These are phyloP conservation scores for Lepus oiostolus DNA, from an alignment of 2,797 vertebrate genomes.

Conservation along the genomic window DNA sequence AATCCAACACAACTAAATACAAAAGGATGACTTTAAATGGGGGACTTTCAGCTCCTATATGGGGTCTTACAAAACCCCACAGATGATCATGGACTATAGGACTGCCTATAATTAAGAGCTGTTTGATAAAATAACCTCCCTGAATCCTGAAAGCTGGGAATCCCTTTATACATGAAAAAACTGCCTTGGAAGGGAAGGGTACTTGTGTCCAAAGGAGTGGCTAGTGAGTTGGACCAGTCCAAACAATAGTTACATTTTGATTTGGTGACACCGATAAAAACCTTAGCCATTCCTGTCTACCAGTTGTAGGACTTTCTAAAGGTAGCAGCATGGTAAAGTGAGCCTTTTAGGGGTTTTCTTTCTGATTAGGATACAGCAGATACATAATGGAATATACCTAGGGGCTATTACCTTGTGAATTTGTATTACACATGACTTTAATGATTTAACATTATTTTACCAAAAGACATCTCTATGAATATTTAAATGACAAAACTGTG, in stretches of 20 bases:
- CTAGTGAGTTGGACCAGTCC: background rate
- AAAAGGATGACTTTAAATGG: background rate
- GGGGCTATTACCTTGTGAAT: background rate
- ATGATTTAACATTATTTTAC: background rate
- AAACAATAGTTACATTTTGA: background rate
- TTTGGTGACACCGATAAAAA: background rate
- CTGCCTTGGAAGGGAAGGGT: background rate
- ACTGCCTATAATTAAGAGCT: background rate
- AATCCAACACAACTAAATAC: background rate
- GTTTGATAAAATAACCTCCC: background rate
- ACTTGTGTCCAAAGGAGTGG: background rate
- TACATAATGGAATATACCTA: background rate
- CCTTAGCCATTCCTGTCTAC: background rate
- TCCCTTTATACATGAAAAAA: background rate
- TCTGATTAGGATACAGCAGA: background rate
- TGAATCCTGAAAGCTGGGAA: background rate
- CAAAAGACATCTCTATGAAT: background rate
- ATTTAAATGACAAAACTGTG: conserved; percentile 11
- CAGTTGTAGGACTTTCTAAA: background rate
- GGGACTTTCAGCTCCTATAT: background rate
- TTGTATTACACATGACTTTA: background rate
- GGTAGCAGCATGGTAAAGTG: background rate
- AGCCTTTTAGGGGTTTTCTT: background rate
- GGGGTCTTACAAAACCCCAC: background rate
- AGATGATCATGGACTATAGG: background rate